Conservation (phyloP, 35 echinoderm and acorn worm species). For the Lytechinus pictus region DNA sequence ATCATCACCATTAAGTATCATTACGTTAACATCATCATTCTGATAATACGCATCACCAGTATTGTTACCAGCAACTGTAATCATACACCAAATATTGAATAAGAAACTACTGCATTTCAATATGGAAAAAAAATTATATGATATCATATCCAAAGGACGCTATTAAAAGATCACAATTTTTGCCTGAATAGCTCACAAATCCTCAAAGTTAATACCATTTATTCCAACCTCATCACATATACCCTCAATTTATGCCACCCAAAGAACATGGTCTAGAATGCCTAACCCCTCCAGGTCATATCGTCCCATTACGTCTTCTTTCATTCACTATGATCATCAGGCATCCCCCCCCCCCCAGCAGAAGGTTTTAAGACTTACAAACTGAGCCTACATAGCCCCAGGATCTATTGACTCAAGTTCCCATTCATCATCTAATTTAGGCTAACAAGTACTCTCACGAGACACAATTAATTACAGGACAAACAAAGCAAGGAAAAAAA, state of each 20-base stretch:
- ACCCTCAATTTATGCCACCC: background rate
- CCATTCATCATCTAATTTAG: slow-evolving; percentile 12
- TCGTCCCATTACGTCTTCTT: background rate
- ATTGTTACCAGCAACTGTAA: too few relatives aligned
- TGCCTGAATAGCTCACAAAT: background rate
- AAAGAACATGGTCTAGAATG: background rate
- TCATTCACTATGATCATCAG: background rate
- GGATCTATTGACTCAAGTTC: background rate
- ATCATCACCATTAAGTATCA: too few relatives aligned
- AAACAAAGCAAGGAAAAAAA: background rate
- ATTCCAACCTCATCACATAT: background rate
- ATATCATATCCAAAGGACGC: background rate
- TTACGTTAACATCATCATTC: too few relatives aligned
- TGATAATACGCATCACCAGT: too few relatives aligned
- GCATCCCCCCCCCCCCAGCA: background rate
- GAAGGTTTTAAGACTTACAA: slow-evolving; percentile 2
- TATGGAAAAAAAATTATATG: too few relatives aligned
- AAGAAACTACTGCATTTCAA: background rate
- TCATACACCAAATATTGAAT: background rate
- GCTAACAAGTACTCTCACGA: background rate
- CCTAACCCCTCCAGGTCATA: background rate
- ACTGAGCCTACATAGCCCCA: background rate
- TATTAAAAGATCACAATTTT: background rate
- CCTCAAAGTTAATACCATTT: background rate
- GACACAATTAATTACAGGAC: slow-evolving; percentile 8